These are phyloP conservation scores for Eilema sororculum DNA, from an alignment of 2,888 invertebrate genomes.

Conservation along the genomic window DNA sequence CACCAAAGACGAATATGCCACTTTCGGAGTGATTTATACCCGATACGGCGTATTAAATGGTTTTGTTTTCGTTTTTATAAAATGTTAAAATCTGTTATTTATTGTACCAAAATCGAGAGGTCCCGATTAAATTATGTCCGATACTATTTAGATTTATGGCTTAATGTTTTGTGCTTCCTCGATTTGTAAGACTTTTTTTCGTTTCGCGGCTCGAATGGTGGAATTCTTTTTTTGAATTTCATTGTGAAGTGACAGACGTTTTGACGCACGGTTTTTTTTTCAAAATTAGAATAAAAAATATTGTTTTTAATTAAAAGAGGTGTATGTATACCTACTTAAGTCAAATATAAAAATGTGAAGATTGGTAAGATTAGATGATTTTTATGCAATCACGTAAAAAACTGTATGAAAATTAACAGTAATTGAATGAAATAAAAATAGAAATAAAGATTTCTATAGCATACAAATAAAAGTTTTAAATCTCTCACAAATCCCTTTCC, in stretches of 20 bases:
- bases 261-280: slow-evolving; percentile 41
- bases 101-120: slow-evolving; percentile 84
- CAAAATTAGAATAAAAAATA: slow-evolving; percentile 11
- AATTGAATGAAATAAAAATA: too few relatives aligned
- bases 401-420: too few relatives aligned
- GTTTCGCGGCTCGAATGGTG: slow-evolving; percentile 46
- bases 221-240: slow-evolving; percentile 39
- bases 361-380: too few relatives aligned
- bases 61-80: slow-evolving; percentile 81
- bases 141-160: slow-evolving; percentile 81
- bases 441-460: too few relatives aligned
- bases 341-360: too few relatives aligned
- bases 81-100: slow-evolving; percentile 86
- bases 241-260: slow-evolving; percentile 47
- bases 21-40: slow-evolving; percentile 83
- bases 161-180: slow-evolving; percentile 71
- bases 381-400: too few relatives aligned
- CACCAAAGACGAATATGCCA: slow-evolving; percentile 84
- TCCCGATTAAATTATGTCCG: slow-evolving; percentile 84
- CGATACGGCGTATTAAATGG: slow-evolving; percentile 84
- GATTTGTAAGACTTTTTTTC: slow-evolving; percentile 67
- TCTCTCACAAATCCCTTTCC: too few relatives aligned
- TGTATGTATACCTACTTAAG: too few relatives aligned
- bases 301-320: slow-evolving; percentile 1
- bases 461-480: too few relatives aligned